Base-by-base conservation (phyloP, 2,888 invertebrate species). In the Amphipyra tragopoginis region DNA sequence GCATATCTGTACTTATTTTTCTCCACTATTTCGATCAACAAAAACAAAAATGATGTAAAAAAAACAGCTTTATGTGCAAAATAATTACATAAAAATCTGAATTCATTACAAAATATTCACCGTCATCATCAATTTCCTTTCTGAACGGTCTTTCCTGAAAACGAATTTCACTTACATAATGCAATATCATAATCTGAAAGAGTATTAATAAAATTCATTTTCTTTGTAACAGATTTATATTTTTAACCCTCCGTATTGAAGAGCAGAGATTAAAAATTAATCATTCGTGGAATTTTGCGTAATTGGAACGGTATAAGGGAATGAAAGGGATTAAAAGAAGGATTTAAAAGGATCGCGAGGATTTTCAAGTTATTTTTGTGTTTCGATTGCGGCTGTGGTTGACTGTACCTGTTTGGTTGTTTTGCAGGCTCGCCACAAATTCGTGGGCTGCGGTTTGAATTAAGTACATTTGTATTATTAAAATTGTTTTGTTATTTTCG, bases 271-370 rank as follows among this genome's bases (percentile, higher is more conserved):
- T 82, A 81, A 81, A 84, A 83, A 81, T 80, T 74, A 74, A 81
- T 79, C 77, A 76, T 75, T 79, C 67, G 65, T 66, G 65, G 74
- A 74, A 77, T 82, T 81, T 76, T 58, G 54, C 69, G 73, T 82
- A 86, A 86, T 86, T 85, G 86, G 73, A 82, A 80, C 65, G 68
- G 82, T 80, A 85, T 85, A 80, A 79, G 62, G 73, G 77, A 73
- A 77, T 77, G 62, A 69, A 75, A 67, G 21, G 81, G 79, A 80
- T 81, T 75, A 74, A 67, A 66, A 65, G 58, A 58, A 65, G 67
- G 77, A 72, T 66, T 72, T 75, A 67, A 76, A 80, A 51, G 65
- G 67, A 47, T 58, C 38, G 44, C 58, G 53, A 67, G 72, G 73
- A 69, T 74, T 77, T 68, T 55, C 56, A 54, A 81, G 70, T 72